phyloP scores from a whole-genome alignment of 1,140 invertebrate genomes.

The Oscheius sp. region DNA sequence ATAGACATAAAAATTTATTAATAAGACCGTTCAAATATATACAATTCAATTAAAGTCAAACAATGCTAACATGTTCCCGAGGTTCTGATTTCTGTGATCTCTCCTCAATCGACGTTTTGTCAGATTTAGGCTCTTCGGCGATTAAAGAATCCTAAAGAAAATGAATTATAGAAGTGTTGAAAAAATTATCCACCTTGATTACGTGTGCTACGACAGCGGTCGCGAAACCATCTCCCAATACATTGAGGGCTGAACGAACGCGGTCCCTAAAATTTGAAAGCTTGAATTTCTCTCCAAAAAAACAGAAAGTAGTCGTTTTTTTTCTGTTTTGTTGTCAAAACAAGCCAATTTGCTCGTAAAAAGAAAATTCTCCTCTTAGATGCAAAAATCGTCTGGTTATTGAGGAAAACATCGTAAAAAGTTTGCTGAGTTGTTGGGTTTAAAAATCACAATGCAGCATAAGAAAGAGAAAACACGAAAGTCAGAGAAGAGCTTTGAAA shows the following conservation, averaged over 20 bases:
- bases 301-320: too few species aligned
- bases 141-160: not conserved
- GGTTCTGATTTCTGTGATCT: not conserved
- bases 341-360: too few species aligned
- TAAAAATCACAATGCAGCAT: not conserved
- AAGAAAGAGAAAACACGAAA: slow-evolving; percentile 63
- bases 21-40: not conserved
- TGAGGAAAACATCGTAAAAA: not conserved
- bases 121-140: not conserved
- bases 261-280: slow-evolving; percentile 83
- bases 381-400: too few species aligned
- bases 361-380: too few species aligned
- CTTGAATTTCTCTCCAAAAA: too few species aligned
- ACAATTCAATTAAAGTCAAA: not conserved
- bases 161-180: not conserved
- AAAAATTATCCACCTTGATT: slow-evolving; percentile 21
- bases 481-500: too few species aligned
- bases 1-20: not conserved
- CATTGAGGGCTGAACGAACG: slow-evolving; percentile 91
- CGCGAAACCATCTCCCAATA: slow-evolving; percentile 87
- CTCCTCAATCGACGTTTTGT: not conserved
- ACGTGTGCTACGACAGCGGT: slow-evolving; percentile 79
- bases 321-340: too few species aligned
- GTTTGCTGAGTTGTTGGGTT: not conserved
- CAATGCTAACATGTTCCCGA: not conserved